Evolutionary conservation across 30 jellyfish, hydroid and myxozoan species (phyloP).

Genomic region (Hydractinia echinata): DNA sequence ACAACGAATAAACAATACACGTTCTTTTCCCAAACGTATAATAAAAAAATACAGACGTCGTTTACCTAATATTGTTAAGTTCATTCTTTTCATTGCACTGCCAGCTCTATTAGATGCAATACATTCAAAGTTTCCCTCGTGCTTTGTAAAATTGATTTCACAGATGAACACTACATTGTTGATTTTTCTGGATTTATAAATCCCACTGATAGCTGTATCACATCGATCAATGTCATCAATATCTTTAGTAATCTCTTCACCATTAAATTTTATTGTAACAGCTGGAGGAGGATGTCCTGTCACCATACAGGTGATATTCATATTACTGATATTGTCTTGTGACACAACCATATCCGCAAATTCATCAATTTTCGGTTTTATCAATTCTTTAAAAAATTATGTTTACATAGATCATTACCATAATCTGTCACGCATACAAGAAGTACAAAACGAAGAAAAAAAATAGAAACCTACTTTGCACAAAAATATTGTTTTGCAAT

Average conservation of each 20-base stretch:
- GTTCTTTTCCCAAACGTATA: too few relatives aligned
- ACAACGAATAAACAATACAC: too few relatives aligned
- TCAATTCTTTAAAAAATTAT: constrained; percentile 39
- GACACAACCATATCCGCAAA: constrained; percentile 30
- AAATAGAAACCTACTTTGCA: not conserved
- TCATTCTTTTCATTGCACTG: constrained; percentile 13
- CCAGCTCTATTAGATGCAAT: constrained; percentile 42
- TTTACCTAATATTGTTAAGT: constrained; percentile 19
- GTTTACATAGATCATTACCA: not conserved
- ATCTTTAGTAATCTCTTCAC: not conserved
- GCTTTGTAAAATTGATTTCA: constrained; percentile 35
- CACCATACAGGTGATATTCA: constrained; percentile 40
- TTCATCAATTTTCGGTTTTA: constrained; percentile 37
- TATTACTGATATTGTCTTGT: constrained; percentile 26
- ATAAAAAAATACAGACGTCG: not conserved
- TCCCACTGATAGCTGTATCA: constrained; percentile 37
- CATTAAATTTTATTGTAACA: constrained; percentile 46
- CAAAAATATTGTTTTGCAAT: not conserved
- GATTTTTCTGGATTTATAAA: constrained; percentile 15
- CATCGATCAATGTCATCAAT: constrained; percentile 35
- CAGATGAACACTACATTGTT: constrained; percentile 37
- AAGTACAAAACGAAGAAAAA: not conserved
- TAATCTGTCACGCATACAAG: not conserved
- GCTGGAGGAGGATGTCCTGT: constrained; percentile 76
- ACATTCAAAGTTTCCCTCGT: constrained; percentile 65